Base-by-base conservation (phyloP, 2,113 vertebrate genomes). In the Oxygymnocypris stewartii region DNA sequence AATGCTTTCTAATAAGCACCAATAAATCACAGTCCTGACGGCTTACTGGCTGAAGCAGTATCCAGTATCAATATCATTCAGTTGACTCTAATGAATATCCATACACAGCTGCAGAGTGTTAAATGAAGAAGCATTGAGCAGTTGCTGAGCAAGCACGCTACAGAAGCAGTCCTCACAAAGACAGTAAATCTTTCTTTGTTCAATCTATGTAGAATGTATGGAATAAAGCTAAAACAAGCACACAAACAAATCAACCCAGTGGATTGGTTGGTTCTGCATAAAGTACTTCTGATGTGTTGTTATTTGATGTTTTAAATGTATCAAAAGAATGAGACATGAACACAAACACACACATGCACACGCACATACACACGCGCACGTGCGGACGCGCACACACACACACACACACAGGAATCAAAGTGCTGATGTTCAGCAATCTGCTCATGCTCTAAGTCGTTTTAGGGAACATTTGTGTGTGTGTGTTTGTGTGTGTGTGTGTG, bases 1-100 rank as follows among this genome's bases (percentile, higher is more conserved):
- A 84, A 89, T 89, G 63, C 61, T 61, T 75, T 69, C 65, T 89
- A 87, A 87, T 89, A 82, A 86, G 84, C 51, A 84, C 79, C 84
- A 82, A 89, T 87, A 85, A 54, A 79, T 86, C 78, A 75, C 82
- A 69, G 49, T 59, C 37, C 57, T 87, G 67, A 67, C 2, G 57
- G 75, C 20, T 78, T 63, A 79, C 79, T 83, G 31, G 11, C 73
- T 78, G 51, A 47, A 31, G 28, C 28, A 31, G 28, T 31, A 82
- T 59, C 57, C 25, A 28, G 54, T 73, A 44, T 83, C 81, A 87
- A 31, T 84, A 87, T 80, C 63, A 79, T 23, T 87, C 84, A 87
- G 8, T 49, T 69, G 79, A 16, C 35, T 31, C 1, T 31, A 31
- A 31, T 31, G 28, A 31, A 31, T 79, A 82, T 85, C 71, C 47